Evolutionary conservation across 2,113 vertebrate species (phyloP).

Genomic region (Scytalopus superciliaris): DNA sequence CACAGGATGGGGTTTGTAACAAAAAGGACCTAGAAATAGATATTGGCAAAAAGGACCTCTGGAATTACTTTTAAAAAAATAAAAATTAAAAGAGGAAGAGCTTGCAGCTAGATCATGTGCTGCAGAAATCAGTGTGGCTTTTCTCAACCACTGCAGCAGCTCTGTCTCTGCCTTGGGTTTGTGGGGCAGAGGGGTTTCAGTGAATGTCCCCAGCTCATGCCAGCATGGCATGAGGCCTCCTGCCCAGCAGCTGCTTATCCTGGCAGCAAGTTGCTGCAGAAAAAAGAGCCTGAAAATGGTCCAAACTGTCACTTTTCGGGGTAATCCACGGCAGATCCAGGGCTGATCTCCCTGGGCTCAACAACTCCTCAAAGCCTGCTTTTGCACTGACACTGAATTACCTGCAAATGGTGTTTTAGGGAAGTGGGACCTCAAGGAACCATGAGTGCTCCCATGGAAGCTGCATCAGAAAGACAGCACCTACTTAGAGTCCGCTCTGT

Average conservation of each 20-base stretch:
- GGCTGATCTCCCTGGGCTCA: not conserved
- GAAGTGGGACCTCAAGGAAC: not conserved
- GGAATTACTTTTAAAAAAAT: not conserved
- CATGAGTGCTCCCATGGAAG: not conserved
- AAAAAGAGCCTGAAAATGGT: not conserved
- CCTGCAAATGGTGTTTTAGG: not conserved
- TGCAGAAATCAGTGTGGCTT: not conserved
- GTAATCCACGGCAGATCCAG: not conserved
- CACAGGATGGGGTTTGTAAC: not conserved
- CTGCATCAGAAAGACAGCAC: not conserved
- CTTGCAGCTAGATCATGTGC: not conserved
- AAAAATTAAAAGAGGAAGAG: not conserved
- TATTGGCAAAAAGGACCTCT: not conserved
- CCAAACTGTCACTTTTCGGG: not conserved
- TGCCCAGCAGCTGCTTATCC: not conserved
- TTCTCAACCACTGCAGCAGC: not conserved
- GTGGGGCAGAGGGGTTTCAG: not conserved
- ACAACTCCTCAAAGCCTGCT: accelerated
- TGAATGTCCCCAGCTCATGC: not conserved
- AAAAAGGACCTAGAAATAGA: not conserved
- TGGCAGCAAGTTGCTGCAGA: not conserved
- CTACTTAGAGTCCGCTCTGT: not conserved
- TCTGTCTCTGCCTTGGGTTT: not conserved
- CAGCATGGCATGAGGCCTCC: not conserved
- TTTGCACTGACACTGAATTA: not conserved